Percentiles rank a stretch among this genome's conserved stretches.
Evolutionary conservation across 1,140 invertebrate genomes (phyloP).

Genomic region (Drosophila nasuta): DNA sequence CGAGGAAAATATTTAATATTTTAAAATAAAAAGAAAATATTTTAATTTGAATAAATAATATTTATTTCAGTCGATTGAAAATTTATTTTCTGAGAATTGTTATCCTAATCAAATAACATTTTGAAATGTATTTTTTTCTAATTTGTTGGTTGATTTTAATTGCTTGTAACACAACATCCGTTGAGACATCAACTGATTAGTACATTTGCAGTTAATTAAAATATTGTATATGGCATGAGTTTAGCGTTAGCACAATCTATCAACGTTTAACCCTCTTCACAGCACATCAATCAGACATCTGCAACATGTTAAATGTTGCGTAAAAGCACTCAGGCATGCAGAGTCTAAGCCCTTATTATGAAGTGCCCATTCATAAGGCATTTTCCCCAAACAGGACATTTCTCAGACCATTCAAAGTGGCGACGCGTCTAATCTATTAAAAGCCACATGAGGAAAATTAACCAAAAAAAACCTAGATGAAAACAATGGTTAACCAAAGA

Average conservation of each 20-base stretch:
- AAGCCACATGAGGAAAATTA: slow-evolving; percentile 57
- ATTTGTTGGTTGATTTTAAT: no score
- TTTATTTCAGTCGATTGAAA: no score
- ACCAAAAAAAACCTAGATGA: slow-evolving; percentile 41
- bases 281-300: slow-evolving; percentile 31
- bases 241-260: slow-evolving; percentile 16
- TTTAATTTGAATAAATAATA: no score
- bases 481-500: slow-evolving; percentile 22
- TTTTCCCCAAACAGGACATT: slow-evolving; percentile 2
- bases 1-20: no score
- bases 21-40: no score
- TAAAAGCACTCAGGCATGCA: slow-evolving; percentile 46
- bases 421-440: slow-evolving; percentile 68
- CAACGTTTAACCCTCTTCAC: slow-evolving; percentile 57
- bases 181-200: no score
- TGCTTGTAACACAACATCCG: no score
- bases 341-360: slow-evolving; percentile 49
- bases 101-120: no score
- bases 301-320: slow-evolving; percentile 32
- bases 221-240: background rate
- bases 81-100: no score
- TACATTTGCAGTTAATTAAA: background rate
- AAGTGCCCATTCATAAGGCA: slow-evolving; percentile 32
- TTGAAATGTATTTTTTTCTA: no score
- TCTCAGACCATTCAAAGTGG: slow-evolving; percentile 2